Evolutionary conservation across 2,113 vertebrate genomes (phyloP).

Genomic region (Hirundichthys speculiger): DNA sequence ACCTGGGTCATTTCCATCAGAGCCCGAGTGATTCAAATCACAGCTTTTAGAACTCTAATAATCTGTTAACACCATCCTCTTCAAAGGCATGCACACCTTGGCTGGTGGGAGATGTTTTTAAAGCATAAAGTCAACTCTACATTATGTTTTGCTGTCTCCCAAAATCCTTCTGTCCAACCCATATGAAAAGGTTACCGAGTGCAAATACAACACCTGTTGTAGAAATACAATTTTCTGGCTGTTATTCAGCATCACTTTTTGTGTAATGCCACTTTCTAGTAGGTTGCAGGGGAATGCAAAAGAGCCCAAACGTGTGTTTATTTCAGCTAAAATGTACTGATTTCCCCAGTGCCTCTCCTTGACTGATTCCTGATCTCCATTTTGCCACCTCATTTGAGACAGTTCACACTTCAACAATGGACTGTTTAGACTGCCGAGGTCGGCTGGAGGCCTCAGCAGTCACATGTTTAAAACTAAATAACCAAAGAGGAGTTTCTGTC

Average conservation of each 20-base stretch:
- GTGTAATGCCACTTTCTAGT: background rate
- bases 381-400: conserved; percentile 1
- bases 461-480: conserved; percentile 14
- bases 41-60: too few relatives aligned
- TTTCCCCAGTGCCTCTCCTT: background rate
- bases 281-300: background rate
- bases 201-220: background rate
- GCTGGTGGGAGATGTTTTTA: too few relatives aligned
- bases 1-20: too few relatives aligned
- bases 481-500: background rate
- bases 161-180: too few relatives aligned
- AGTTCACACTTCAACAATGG: conserved; percentile 8
- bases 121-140: too few relatives aligned
- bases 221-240: background rate
- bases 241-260: background rate
- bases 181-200: too few relatives aligned
- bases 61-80: too few relatives aligned
- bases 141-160: too few relatives aligned
- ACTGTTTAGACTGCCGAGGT: background rate
- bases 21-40: too few relatives aligned
- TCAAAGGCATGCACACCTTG: too few relatives aligned
- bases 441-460: background rate
- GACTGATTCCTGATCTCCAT: background rate
- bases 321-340: background rate
- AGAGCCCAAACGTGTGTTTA: background rate